Percentiles rank a stretch among this genome's conserved stretches.
Evolutionary conservation across 2,888 invertebrate genomes (phyloP).

Genomic region (Drosophila basisetae): DNA sequence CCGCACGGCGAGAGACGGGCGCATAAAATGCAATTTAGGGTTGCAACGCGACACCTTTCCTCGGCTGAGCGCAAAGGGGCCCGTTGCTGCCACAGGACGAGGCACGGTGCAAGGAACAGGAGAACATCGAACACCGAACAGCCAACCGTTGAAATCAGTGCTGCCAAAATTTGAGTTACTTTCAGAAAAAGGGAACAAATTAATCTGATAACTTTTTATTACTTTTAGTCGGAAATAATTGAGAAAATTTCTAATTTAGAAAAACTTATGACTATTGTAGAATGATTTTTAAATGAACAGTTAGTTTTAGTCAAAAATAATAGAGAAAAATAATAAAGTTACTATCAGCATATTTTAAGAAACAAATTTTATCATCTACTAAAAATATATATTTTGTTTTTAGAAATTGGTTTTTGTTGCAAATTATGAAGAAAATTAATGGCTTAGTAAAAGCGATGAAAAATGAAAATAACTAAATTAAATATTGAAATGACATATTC

Average conservation of each 20-base stretch:
- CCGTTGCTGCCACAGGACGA: constrained; percentile 22
- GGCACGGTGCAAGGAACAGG: neutral
- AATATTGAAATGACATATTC: neutral
- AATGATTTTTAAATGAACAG: neutral
- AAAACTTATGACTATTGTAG: too few relatives aligned
- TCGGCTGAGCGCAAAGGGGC: constrained; percentile 20
- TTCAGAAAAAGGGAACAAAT: neutral
- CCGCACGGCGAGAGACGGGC: constrained; percentile 22
- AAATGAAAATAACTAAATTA: too few relatives aligned
- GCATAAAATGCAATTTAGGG: constrained; percentile 79
- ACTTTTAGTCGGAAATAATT: neutral
- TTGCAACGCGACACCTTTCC: constrained; percentile 77
- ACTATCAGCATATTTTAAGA: neutral
- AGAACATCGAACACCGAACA: neutral
- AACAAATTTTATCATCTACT: neutral
- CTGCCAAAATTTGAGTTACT: neutral
- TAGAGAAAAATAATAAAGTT: neutral
- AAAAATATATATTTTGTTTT: neutral
- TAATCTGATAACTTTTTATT: neutral
- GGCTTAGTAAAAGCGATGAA: neutral
- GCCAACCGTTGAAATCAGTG: constrained; percentile 2
- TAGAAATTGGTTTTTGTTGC: too few relatives aligned
- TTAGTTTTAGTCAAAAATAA: neutral
- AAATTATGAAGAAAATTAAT: neutral
- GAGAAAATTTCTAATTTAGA: too few relatives aligned